Percentiles rank a stretch among this genome's conserved stretches.
These are phyloP conservation scores for Oreohelix idahoensis DNA, from an alignment of 1,140 invertebrate species.

Conservation along the genomic window DNA sequence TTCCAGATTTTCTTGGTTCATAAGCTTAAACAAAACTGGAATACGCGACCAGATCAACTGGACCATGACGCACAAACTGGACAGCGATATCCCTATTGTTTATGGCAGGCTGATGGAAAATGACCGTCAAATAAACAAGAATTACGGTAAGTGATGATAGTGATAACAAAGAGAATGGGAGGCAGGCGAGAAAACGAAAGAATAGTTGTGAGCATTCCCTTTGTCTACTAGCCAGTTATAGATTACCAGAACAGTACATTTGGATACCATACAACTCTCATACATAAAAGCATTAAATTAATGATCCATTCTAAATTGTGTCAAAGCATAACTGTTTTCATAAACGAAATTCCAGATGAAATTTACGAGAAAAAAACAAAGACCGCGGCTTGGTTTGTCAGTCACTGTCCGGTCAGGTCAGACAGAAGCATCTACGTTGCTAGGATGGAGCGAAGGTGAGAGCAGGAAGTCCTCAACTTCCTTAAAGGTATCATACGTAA, in stretches of 20 bases:
- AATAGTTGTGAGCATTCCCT: too few relatives aligned
- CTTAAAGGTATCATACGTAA: too few relatives aligned
- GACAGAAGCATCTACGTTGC: slow-evolving; percentile 42
- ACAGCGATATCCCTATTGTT: slow-evolving; percentile 47
- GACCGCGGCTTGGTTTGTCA: slow-evolving; percentile 78
- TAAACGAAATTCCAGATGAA: slow-evolving; percentile 21
- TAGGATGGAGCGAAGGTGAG: slow-evolving; percentile 41
- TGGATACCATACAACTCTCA: too few relatives aligned
- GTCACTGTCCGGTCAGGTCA: slow-evolving; percentile 68
- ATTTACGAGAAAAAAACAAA: slow-evolving; percentile 43
- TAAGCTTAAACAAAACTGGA: slow-evolving; percentile 28
- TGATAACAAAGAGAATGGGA: too few relatives aligned
- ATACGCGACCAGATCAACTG: slow-evolving; percentile 47
- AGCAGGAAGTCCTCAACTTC: background rate
- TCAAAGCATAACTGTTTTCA: too few relatives aligned
- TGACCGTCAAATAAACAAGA: background rate
- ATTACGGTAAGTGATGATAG: slow-evolving; percentile 27
- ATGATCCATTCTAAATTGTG: too few relatives aligned
- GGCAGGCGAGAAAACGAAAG: too few relatives aligned
- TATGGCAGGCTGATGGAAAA: slow-evolving; percentile 37
- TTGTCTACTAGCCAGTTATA: too few relatives aligned
- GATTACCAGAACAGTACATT: too few relatives aligned
- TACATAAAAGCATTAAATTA: too few relatives aligned
- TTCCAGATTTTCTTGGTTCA: slow-evolving; percentile 35
- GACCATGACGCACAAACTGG: slow-evolving; percentile 51